Evolutionary conservation across 2,113 vertebrate species (phyloP), one percentile per base, ranked within the genome.

Genomic region (Phylloscopus trochilus): DNA sequence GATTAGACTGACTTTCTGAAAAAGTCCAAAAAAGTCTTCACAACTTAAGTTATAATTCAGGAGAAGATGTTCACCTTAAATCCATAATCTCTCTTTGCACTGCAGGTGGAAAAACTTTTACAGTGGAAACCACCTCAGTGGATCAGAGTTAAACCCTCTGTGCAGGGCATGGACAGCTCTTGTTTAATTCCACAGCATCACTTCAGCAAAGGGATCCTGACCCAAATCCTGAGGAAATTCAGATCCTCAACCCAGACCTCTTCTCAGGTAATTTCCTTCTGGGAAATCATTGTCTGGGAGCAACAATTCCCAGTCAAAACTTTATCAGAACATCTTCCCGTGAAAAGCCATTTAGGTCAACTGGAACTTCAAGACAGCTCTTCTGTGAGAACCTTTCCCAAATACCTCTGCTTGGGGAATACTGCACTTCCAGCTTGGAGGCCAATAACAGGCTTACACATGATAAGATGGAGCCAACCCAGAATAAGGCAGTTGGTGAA

Each of bases 401-500:
- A 92, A 74, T 15, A 8, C 15, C 77, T 64, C 24, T 67, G 24
- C 83, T 31, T 4, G 28, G 69, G 86, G 88, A 93, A 87, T 2
- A 78, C 11, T 92, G 95, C 88, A 60, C 83, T 94, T 92, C 52
- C 93, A 97, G 58, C 76, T 94, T 39, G 58, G 80, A 89, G 94
- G 94, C 85, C 88, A 90, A 0, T 20, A 79, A 94, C 94, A 97
- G 90, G 93, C 94, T 97, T 63, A 12, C 92, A 96, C 95, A 95
- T 2, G 96, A 94, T 92, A 72, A 90, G 83, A 94, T 95, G 94
- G 94, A 97, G 92, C 85, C 72, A 90, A 44, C 93, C 90, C 93
- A 91, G 92, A 70, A 81, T 10, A 60, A 96, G 51, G 92, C 86
- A 72, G 89, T 85, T 88, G 87, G 84, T 87, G 84, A 93, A 94